Evolutionary conservation across 2,113 vertebrate species (phyloP).

Genomic region (Andinoacara biseriatus): DNA sequence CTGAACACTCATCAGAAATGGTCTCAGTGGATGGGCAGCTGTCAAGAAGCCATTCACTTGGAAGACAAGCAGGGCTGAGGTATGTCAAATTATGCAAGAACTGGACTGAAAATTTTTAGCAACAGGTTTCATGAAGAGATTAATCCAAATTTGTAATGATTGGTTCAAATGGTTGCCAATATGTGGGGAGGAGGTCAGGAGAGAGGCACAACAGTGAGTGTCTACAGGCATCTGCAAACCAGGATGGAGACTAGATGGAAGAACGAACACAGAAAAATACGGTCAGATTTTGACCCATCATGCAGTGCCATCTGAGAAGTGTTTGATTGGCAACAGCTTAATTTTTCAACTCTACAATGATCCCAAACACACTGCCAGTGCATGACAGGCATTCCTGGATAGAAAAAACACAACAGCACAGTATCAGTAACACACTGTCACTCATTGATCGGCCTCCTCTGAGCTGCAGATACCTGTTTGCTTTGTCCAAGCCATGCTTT

Average conservation of each 20-base stretch:
- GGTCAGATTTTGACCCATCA: neutral
- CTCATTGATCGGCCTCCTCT: neutral
- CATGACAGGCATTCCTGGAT: neutral
- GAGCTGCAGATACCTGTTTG: neutral
- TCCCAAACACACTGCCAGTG: neutral
- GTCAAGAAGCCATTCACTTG: too few relatives aligned
- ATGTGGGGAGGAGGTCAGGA: too few relatives aligned
- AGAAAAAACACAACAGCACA: neutral
- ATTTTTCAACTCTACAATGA: neutral
- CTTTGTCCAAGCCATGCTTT: neutral
- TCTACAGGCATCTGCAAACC: too few relatives aligned
- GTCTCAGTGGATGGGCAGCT: too few relatives aligned
- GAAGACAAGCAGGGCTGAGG: too few relatives aligned
- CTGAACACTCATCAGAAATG: too few relatives aligned
- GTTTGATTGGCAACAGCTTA: neutral
- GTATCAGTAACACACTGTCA: neutral
- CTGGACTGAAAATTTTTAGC: too few relatives aligned
- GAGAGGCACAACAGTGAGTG: too few relatives aligned
- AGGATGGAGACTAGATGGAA: neutral
- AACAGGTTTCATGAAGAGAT: too few relatives aligned
- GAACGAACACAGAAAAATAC: neutral
- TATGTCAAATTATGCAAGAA: too few relatives aligned
- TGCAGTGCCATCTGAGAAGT: neutral
- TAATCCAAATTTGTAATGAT: too few relatives aligned
- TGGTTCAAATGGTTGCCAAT: too few relatives aligned